phyloP scores from a whole-genome alignment of 2,888 invertebrate genomes.

The Morpho deidamia region DNA sequence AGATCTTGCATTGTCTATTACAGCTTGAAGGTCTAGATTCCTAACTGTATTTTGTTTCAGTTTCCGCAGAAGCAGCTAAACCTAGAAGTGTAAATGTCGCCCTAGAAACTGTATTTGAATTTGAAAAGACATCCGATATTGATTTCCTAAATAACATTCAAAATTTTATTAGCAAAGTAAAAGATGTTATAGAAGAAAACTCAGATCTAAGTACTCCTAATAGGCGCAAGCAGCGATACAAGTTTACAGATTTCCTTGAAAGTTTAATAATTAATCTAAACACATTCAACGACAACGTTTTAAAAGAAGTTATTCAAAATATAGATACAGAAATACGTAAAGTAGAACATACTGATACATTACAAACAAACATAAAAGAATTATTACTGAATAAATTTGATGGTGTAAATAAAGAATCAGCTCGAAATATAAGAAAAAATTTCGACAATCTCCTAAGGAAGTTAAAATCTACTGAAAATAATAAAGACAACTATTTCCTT shows the following conservation, averaged over 20 bases:
- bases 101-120: slow-evolving; percentile 48
- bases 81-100: slow-evolving; percentile 43
- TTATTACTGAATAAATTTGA: slow-evolving; percentile 31
- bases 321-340: slow-evolving; percentile 38
- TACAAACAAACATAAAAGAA: slow-evolving; percentile 27
- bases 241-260: slow-evolving; percentile 42
- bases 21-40: too few species aligned
- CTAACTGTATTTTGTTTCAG: slow-evolving; percentile 4
- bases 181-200: slow-evolving; percentile 15
- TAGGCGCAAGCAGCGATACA: slow-evolving; percentile 7
- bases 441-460: slow-evolving; percentile 23
- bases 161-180: slow-evolving; percentile 35
- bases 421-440: slow-evolving; percentile 24
- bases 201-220: background rate
- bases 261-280: slow-evolving; percentile 30
- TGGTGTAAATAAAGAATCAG: slow-evolving; percentile 25
- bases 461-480: slow-evolving; percentile 24
- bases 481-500: slow-evolving; percentile 24
- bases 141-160: slow-evolving; percentile 38
- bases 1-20: too few species aligned
- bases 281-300: slow-evolving; percentile 35
- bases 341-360: slow-evolving; percentile 36
- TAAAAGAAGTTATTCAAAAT: slow-evolving; percentile 33
- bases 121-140: slow-evolving; percentile 35
- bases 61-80: slow-evolving; percentile 13